A percentile compares a stretch with the other conserved stretches of the same genome.
Evolutionary conservation across 2,888 invertebrate species (phyloP).

Genomic region (Hemistola chrysoprasaria): DNA sequence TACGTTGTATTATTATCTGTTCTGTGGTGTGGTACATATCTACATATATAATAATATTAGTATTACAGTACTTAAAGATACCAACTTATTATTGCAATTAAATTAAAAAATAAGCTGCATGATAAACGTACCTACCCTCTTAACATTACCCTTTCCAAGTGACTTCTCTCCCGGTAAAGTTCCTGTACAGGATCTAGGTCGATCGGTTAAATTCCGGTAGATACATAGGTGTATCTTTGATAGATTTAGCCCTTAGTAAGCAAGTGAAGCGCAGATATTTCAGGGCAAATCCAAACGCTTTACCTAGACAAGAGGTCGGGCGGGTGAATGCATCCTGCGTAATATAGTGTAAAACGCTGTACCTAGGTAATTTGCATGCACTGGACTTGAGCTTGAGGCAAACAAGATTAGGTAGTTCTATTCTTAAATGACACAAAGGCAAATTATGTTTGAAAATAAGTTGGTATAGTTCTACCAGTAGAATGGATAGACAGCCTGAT

Average conservation of each 20-base stretch:
- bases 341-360: background rate
- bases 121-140: no score
- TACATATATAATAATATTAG: no score
- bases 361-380: slow-evolving; percentile 1
- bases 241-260: slow-evolving; percentile 6
- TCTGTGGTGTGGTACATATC: no score
- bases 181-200: background rate
- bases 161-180: background rate
- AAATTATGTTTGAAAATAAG: no score
- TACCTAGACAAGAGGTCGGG: slow-evolving; percentile 1
- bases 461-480: no score
- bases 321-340: background rate
- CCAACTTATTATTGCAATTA: no score
- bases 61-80: no score
- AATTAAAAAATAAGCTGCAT: no score
- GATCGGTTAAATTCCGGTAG: slow-evolving; percentile 1
- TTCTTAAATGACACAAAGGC: no score
- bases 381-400: background rate
- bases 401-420: slow-evolving; percentile 2
- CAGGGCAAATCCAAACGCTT: slow-evolving; percentile 7
- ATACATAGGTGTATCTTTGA: slow-evolving; percentile 7
- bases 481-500: no score
- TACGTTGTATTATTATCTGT: no score
- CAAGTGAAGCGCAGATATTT: slow-evolving; percentile 6
- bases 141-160: background rate